Percentiles rank a stretch among this genome's conserved stretches.
Evolutionary conservation across 1,140 invertebrate species (phyloP).

Genomic region (Drosophila repletoides): DNA sequence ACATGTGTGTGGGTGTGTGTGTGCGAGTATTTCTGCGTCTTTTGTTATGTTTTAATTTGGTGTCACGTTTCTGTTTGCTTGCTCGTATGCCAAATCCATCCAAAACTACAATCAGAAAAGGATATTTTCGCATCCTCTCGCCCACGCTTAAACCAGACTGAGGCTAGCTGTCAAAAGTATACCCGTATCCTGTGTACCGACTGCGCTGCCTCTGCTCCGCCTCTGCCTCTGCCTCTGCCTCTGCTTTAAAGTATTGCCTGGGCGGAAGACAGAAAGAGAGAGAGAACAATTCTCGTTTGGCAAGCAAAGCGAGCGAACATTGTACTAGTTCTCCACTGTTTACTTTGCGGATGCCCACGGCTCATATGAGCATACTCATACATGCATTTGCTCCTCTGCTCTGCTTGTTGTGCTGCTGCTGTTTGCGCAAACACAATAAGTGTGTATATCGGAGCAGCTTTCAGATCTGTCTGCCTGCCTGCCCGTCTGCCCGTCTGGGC

Average conservation of each 20-base stretch:
- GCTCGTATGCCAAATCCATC: background rate
- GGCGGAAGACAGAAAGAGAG: background rate
- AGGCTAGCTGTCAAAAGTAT: constrained; percentile 32
- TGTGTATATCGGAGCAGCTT: background rate
- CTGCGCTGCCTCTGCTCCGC: background rate
- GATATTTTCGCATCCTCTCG: too few relatives aligned
- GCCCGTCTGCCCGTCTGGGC: too few relatives aligned
- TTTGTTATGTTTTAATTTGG: constrained; percentile 74
- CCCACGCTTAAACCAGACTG: background rate
- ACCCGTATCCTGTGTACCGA: constrained; percentile 42
- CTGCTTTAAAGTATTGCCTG: too few relatives aligned
- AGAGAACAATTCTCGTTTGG: background rate
- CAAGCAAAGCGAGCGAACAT: constrained; percentile 1
- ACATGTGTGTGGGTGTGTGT: too few relatives aligned
- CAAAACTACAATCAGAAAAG: constrained; percentile 21
- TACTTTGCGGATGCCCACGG: constrained; percentile 45
- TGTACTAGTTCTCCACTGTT: constrained; percentile 59
- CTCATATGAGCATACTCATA: constrained; percentile 37
- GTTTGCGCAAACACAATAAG: constrained; percentile 43
- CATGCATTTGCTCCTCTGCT: constrained; percentile 37
- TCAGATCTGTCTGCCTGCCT: background rate
- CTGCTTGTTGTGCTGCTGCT: too few relatives aligned
- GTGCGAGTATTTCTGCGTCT: constrained; percentile 37
- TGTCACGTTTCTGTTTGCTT: constrained; percentile 39
- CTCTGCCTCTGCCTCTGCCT: too few relatives aligned